Evolutionary conservation across 2,888 invertebrate genomes (phyloP).

Genomic region (Dermolepida albohirtum): DNA sequence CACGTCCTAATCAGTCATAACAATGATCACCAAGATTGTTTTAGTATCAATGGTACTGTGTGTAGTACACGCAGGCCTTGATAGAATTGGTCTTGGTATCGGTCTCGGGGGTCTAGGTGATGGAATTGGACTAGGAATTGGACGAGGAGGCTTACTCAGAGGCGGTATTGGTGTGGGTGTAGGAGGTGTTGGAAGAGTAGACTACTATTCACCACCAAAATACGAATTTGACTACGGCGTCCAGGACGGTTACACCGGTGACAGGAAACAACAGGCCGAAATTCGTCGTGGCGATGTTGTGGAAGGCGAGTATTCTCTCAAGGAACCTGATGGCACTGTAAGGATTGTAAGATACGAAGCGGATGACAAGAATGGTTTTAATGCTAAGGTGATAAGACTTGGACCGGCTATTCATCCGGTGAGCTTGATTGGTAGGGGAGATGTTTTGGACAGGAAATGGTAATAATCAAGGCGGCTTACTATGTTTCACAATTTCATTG

Average conservation of each 20-base stretch:
- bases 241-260: conserved; percentile 38
- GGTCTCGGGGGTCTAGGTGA: too few relatives aligned
- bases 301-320: conserved; percentile 39
- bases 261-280: conserved; percentile 39
- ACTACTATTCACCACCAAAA: conserved; percentile 36
- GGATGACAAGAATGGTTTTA: conserved; percentile 42
- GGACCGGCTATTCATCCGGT: conserved; percentile 39
- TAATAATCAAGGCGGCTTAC: too few relatives aligned
- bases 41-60: too few relatives aligned
- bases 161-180: not conserved
- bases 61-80: not conserved
- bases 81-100: not conserved
- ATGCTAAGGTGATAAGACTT: conserved; percentile 41
- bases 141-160: not conserved
- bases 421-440: not conserved
- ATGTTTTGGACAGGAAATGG: too few relatives aligned
- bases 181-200: conserved; percentile 15
- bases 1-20: too few relatives aligned
- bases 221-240: conserved; percentile 42
- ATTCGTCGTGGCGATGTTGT: conserved; percentile 37
- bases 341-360: conserved; percentile 41
- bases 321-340: conserved; percentile 39
- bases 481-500: too few relatives aligned
- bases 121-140: conserved; percentile 4
- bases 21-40: too few relatives aligned